Evolutionary conservation across 2,113 vertebrate genomes (phyloP).

Genomic region (Promerops cafer): DNA sequence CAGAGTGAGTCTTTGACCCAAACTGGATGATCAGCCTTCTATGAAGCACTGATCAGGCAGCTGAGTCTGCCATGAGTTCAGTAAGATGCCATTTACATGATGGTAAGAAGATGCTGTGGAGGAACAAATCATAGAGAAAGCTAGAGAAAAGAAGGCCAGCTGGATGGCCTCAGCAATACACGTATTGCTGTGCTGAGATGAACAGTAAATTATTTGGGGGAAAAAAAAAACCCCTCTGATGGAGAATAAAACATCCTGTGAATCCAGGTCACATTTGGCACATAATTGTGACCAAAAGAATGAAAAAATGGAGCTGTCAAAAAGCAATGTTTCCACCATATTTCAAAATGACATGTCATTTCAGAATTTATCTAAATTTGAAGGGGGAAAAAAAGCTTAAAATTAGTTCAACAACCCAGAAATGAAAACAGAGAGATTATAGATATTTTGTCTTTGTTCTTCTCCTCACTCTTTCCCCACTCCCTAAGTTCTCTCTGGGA

Average conservation of each 20-base stretch:
- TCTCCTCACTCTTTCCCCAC: not conserved
- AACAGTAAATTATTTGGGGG: not conserved
- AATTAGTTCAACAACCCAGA: conserved; percentile 23
- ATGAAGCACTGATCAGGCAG: not conserved
- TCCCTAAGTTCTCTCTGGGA: not conserved
- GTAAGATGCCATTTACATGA: not conserved
- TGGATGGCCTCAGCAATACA: not conserved
- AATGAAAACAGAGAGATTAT: not conserved
- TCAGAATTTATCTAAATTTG: conserved; percentile 32
- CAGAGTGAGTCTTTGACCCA: not conserved
- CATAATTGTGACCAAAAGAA: conserved; percentile 19
- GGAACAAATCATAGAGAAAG: not conserved
- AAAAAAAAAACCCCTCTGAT: not conserved
- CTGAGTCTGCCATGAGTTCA: not conserved
- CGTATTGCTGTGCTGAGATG: not conserved
- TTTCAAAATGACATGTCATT: conserved; percentile 24
- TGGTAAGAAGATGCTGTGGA: not conserved
- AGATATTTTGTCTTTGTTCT: conserved; percentile 8
- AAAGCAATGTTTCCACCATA: not conserved
- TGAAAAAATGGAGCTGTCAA: conserved; percentile 25
- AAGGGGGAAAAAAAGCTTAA: not conserved
- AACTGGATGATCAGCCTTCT: not conserved
- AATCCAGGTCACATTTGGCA: conserved; percentile 3
- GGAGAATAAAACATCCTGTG: not conserved
- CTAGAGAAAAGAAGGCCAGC: not conserved